Evolutionary conservation across 2,888 invertebrate genomes (phyloP), one percentile per base, ranked within the genome.

Genomic region (Aphidoletes aphidimyza): DNA sequence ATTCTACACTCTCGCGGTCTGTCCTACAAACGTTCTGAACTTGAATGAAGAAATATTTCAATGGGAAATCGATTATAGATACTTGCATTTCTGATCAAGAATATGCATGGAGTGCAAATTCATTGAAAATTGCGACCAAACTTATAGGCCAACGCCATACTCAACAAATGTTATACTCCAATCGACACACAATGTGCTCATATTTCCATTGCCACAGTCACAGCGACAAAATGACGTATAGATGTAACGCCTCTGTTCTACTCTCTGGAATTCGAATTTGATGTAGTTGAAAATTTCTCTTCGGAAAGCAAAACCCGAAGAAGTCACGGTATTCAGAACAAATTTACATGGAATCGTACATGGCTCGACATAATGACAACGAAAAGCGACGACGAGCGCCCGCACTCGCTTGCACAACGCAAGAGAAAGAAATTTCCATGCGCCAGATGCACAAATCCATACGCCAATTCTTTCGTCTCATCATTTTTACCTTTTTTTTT

Each of bases 241-340:
- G 47, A 47, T 30, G 69, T 34, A 69, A 69, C 69, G 69, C 69
- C 69, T 69, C 69, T 69, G 69, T 69, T 69, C 69, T 69, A 69
- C 34, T 26, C 30, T 69, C 1, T 69, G 69, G 69, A 69, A 69
- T 69, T 69, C 30, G 30, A n/a, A 69, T 19, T 69, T 69, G 34
- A 69, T 69, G 69, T 69, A 14, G 54, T 69, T 69, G 26, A 69
- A 69, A 69, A 69, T 69, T 69, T 69, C 69, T 69, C 69, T 69
- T 69, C 26, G 69, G n/a, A 69, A 69, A 69, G 69, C 69, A 69
- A 69, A 69, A 69, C 69, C 34, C 69, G 17, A 69, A 69, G 30
- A 69, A 30, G 34, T 69, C 30, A 14, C 30, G 69, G 69, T 69
- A 69, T 69, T 69, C 69, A 69, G 69, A 69, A 69, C 69, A 69